phyloP scores from a whole-genome alignment of 2,113 vertebrate species.

The Coregonus clupeaformis region DNA sequence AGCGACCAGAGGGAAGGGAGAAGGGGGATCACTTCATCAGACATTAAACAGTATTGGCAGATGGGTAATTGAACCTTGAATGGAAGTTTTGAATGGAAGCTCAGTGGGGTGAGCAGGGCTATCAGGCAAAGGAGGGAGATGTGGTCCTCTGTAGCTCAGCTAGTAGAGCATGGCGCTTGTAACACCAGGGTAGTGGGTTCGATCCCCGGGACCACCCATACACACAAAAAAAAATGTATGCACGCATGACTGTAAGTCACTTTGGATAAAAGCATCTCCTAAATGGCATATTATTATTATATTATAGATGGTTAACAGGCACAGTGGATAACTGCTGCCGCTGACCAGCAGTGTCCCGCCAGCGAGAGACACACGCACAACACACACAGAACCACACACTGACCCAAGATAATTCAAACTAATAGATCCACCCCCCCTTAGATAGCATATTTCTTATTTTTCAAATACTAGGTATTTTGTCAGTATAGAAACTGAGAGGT shows the following conservation, averaged over 20 bases:
- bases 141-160: too few relatives aligned
- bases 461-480: background rate
- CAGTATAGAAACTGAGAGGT: background rate
- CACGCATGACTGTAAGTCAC: too few relatives aligned
- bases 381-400: background rate
- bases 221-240: too few relatives aligned
- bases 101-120: constrained; percentile 5
- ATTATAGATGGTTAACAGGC: constrained; percentile 11
- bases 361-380: background rate
- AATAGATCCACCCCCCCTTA: background rate
- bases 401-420: background rate
- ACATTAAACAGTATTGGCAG: constrained; percentile 34
- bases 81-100: constrained; percentile 12
- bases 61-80: constrained; percentile 13
- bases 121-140: constrained; percentile 4
- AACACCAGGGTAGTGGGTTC: too few relatives aligned
- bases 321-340: background rate
- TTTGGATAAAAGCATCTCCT: too few relatives aligned
- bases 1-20: background rate
- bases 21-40: constrained; percentile 6
- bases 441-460: too few relatives aligned
- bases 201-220: too few relatives aligned
- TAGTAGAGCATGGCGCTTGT: too few relatives aligned
- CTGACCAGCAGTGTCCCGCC: constrained; percentile 4
- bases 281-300: too few relatives aligned